Evolutionary conservation across 53 echinoderm and acorn worm species (phyloP).

Genomic region (Paracentrotus lividus): DNA sequence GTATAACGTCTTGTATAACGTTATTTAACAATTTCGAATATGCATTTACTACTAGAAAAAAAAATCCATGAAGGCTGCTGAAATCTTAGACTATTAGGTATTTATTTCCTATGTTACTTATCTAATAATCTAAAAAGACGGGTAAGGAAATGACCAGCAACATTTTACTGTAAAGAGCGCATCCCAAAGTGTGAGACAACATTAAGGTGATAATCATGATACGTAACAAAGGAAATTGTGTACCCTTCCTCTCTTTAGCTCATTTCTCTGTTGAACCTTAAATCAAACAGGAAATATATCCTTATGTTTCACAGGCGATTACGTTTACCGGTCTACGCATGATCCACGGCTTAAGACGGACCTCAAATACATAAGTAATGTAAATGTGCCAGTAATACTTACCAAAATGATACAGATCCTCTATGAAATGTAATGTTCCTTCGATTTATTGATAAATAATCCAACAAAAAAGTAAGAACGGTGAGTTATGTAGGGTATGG

Average conservation of each 20-base stretch:
- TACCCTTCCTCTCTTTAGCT: not conserved
- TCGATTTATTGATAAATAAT: not conserved
- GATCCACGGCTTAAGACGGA: not conserved
- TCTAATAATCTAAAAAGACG: too few relatives aligned
- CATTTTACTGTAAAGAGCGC: not conserved
- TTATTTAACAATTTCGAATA: too few relatives aligned
- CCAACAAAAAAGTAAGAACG: not conserved
- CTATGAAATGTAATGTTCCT: not conserved
- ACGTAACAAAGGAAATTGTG: conserved; percentile 22
- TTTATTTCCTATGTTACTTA: too few relatives aligned
- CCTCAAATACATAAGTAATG: conserved; percentile 8
- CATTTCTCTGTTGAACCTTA: not conserved
- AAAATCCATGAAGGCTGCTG: too few relatives aligned
- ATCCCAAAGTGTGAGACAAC: not conserved
- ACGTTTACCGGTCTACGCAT: not conserved
- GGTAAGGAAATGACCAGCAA: not conserved
- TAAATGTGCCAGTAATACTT: not conserved
- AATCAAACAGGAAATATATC: not conserved
- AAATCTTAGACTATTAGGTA: too few relatives aligned
- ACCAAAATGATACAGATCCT: conserved; percentile 49
- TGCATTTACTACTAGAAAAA: too few relatives aligned
- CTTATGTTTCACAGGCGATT: conserved; percentile 5
- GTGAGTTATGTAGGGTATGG: not conserved
- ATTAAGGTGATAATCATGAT: not conserved
- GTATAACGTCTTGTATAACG: too few relatives aligned